A percentile compares a stretch with the other conserved stretches of the same genome.
These are phyloP conservation scores for Sebastes ruberrimus DNA, from an alignment of 2,797 vertebrate genomes.

Conservation along the genomic window DNA sequence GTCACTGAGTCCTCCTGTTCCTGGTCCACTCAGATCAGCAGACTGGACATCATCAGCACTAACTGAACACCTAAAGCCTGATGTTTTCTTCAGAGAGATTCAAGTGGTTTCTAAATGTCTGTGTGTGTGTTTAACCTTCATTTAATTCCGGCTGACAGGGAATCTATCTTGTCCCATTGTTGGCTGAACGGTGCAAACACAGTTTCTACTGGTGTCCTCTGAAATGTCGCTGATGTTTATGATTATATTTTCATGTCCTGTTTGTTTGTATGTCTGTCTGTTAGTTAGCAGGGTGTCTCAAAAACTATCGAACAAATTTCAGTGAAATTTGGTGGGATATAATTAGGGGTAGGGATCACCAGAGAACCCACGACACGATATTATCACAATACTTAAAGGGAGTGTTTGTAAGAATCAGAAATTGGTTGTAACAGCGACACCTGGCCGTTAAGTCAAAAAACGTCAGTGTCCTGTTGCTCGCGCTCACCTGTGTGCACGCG, in stretches of 20 bases:
- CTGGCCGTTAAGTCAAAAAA: too few species aligned
- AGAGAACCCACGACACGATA: too few species aligned
- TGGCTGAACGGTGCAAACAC: background rate
- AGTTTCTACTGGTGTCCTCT: background rate
- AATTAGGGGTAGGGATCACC: too few species aligned
- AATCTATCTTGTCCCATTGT: background rate
- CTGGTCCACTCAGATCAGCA: conserved; percentile 4
- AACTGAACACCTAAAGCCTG: background rate
- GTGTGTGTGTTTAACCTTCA: background rate
- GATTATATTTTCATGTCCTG: background rate
- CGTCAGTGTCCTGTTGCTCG: too few species aligned
- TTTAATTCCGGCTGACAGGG: background rate
- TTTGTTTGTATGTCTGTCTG: too few species aligned
- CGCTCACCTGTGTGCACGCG: too few species aligned
- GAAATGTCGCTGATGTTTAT: background rate
- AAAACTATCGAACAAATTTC: background rate
- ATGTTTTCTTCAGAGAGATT: background rate
- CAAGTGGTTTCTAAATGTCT: background rate
- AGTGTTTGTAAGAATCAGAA: too few species aligned
- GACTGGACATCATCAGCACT: background rate
- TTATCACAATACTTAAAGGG: too few species aligned
- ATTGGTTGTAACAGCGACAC: too few species aligned
- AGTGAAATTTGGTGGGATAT: background rate
- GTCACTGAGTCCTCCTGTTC: conserved; percentile 1
- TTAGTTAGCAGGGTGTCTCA: background rate